These are phyloP conservation scores for Lota lota DNA, from an alignment of 2,113 vertebrate species.

Conservation along the genomic window DNA sequence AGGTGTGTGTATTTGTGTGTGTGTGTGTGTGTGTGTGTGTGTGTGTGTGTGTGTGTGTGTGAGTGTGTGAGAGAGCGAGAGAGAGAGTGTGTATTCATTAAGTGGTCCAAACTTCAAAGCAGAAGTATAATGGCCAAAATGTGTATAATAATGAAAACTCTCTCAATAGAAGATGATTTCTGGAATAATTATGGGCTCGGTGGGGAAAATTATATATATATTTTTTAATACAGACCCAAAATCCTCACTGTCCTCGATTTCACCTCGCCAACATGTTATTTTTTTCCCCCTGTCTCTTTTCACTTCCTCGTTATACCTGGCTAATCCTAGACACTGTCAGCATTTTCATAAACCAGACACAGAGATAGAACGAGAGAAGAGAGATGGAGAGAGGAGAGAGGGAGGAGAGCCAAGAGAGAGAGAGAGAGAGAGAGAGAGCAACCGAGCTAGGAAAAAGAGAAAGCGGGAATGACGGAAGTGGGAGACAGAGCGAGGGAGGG, in stretches of 20 bases:
- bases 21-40: constrained; percentile 7
- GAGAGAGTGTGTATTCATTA: constrained; percentile 50
- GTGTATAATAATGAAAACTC: neutral
- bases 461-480: constrained; percentile 49
- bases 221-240: constrained; percentile 13
- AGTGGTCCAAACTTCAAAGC: constrained; percentile 54
- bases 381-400: constrained; percentile 48
- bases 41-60: constrained; percentile 39
- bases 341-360: constrained; percentile 66
- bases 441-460: constrained; percentile 60
- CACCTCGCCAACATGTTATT: constrained; percentile 68
- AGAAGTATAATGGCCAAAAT: constrained; percentile 26
- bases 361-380: constrained; percentile 47
- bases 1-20: constrained; percentile 10
- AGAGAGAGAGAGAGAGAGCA: constrained; percentile 65
- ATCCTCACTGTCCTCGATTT: constrained; percentile 70
- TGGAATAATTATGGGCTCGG: constrained; percentile 49
- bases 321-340: constrained; percentile 73
- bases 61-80: constrained; percentile 4
- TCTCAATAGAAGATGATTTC: constrained; percentile 37
- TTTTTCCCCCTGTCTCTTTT: constrained; percentile 39
- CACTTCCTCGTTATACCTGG: constrained; percentile 58
- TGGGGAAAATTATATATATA: constrained; percentile 52
- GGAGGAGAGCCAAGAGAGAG: constrained; percentile 40
- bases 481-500: constrained; percentile 56